Evolutionary conservation across 2,113 vertebrate species (phyloP).

Genomic region (Xenus cinereus): DNA sequence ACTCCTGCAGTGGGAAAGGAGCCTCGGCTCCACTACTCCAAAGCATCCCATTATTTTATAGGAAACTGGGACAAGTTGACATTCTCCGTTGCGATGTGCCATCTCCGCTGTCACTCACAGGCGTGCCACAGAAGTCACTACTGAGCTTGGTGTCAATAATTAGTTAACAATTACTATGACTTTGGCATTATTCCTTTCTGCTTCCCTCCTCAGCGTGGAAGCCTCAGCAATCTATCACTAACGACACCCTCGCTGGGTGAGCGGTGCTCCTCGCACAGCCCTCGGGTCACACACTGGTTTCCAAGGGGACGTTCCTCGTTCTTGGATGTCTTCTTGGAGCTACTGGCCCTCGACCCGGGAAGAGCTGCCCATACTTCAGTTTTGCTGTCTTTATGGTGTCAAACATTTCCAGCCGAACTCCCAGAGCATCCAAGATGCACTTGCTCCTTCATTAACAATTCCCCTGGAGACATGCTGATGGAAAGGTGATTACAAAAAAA

Average conservation of each 20-base stretch:
- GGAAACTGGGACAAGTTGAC: rapidly evolving
- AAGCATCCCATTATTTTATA: rapidly evolving
- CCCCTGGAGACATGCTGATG: rapidly evolving
- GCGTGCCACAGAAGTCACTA: rapidly evolving
- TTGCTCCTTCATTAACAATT: background rate
- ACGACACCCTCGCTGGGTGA: rapidly evolving
- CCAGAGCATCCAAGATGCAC: background rate
- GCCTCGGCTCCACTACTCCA: rapidly evolving
- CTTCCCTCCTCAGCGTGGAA: background rate
- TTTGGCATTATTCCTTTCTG: background rate
- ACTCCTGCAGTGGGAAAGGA: background rate
- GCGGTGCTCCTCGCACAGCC: background rate
- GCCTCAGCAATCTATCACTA: background rate
- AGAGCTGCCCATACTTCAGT: rapidly evolving
- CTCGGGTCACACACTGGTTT: rapidly evolving
- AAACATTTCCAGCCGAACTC: background rate
- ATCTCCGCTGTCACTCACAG: background rate
- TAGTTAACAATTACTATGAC: rapidly evolving
- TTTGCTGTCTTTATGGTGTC: background rate
- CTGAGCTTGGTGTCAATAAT: background rate
- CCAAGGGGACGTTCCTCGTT: rapidly evolving
- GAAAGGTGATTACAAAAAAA: background rate
- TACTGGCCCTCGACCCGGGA: rapidly evolving
- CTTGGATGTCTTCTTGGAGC: background rate
- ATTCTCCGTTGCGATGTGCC: rapidly evolving